Conservation (phyloP, 2,113 vertebrate species). For the Ctenodactylus gundi region DNA sequence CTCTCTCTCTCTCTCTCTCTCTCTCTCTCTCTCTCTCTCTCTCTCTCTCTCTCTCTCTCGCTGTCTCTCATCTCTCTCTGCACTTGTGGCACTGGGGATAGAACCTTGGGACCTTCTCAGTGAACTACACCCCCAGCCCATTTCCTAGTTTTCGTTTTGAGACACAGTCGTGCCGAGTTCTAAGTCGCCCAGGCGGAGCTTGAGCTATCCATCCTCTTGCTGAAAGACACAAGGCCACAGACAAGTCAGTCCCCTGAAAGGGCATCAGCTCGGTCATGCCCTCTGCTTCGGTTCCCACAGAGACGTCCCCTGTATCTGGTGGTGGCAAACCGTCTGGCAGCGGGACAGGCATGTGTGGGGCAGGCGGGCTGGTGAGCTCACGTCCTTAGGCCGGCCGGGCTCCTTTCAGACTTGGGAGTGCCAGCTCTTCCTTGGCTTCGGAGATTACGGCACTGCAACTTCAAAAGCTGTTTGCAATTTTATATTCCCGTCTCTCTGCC, state of each 20-base stretch:
- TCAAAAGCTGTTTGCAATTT: conserved; percentile 75
- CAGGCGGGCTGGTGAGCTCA: conserved; percentile 68
- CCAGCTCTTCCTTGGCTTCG: conserved; percentile 62
- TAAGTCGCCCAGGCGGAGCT: no score
- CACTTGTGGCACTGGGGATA: no score
- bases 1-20: no score
- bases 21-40: no score
- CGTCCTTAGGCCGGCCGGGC: conserved; percentile 54
- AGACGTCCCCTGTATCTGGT: conserved; percentile 35
- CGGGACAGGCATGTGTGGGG: conserved; percentile 61
- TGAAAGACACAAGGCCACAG: not conserved
- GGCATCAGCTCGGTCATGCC: not conserved
- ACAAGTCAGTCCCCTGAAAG: not conserved
- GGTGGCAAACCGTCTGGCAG: no score
- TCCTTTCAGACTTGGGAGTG: conserved; percentile 55
- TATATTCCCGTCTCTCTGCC: conserved; percentile 49
- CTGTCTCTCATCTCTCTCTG: no score
- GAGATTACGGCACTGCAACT: conserved; percentile 63
- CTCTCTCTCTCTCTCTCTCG: no score
- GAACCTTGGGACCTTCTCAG: no score
- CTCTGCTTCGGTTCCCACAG: conserved; percentile 50
- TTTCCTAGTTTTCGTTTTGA: no score
- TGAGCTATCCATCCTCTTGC: no score
- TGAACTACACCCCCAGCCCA: no score
- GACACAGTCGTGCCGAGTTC: no score